These are phyloP conservation scores for Steatocranus sp. DNA, from an alignment of 2,797 vertebrate species.

Conservation along the genomic window DNA sequence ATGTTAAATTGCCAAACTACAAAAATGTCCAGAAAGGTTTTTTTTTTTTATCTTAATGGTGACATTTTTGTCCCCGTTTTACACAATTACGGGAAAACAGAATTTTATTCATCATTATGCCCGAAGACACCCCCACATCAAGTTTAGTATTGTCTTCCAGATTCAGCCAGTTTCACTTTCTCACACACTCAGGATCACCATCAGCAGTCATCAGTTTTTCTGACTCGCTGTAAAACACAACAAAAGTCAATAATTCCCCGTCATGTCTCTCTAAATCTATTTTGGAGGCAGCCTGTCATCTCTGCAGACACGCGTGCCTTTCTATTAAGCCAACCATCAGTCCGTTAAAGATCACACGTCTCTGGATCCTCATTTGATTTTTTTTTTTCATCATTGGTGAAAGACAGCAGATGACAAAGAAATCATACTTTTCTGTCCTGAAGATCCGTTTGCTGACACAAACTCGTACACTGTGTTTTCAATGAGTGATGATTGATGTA, in stretches of 20 bases:
- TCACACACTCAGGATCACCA: background rate
- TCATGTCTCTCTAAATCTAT: conserved; percentile 9
- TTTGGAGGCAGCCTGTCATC: conserved; percentile 18
- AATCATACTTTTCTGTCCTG: background rate
- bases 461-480: background rate
- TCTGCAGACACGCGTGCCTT: background rate
- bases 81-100: background rate
- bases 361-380: conserved; percentile 1
- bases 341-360: conserved; percentile 35
- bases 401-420: background rate
- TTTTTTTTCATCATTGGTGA: background rate
- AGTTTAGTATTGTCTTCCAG: background rate
- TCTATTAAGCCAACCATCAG: conserved; percentile 11
- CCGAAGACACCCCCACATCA: background rate
- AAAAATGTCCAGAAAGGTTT: background rate
- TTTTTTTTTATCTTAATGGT: background rate
- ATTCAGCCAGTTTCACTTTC: background rate
- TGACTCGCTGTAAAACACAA: conserved; percentile 28
- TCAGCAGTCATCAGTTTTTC: conserved; percentile 9
- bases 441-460: background rate
- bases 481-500: background rate
- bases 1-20: background rate
- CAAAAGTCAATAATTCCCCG: conserved; percentile 34
- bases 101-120: background rate
- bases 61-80: background rate